Conservation (phyloP, 2,113 vertebrate genomes). For the Seriola rivoliana region DNA sequence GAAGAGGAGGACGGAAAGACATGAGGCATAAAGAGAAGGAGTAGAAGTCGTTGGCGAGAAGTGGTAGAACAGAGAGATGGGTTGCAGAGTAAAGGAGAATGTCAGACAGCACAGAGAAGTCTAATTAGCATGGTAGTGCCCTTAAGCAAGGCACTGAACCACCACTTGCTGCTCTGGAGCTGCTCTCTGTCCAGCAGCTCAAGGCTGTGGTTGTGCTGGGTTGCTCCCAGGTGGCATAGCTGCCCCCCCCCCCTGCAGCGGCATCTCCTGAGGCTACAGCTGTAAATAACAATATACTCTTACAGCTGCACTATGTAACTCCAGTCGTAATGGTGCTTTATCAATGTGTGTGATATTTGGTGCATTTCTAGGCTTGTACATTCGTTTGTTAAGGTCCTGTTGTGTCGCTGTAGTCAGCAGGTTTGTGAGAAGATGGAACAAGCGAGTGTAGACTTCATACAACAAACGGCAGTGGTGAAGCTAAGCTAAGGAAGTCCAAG, state of each 20-base stretch:
- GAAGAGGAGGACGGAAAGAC: background rate
- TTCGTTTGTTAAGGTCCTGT: background rate
- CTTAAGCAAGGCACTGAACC: conserved; percentile 55
- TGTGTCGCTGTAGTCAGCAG: background rate
- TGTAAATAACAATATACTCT: conserved; percentile 52
- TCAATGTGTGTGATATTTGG: conserved; percentile 15
- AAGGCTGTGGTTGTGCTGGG: conserved; percentile 49
- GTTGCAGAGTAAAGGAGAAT: background rate
- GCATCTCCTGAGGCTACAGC: conserved; percentile 11
- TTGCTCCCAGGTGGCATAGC: conserved; percentile 32
- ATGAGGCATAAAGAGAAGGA: background rate
- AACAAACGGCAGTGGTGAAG: too few relatives aligned
- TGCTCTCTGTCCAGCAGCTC: conserved; percentile 50
- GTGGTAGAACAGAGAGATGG: conserved; percentile 1
- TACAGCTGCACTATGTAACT: conserved; percentile 40
- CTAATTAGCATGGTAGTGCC: conserved; percentile 42
- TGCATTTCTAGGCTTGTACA: background rate
- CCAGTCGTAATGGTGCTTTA: conserved; percentile 25
- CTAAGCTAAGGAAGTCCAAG: too few relatives aligned
- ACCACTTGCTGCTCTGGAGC: conserved; percentile 16
- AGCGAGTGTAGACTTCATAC: background rate
- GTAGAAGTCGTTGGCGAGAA: conserved; percentile 10
- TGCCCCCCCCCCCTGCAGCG: conserved; percentile 23
- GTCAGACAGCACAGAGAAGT: background rate
- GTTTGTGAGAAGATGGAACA: conserved; percentile 4